These are phyloP conservation scores for Pachyseris speciosa DNA, from an alignment of 64 coral and sea anemone species.

Conservation along the genomic window DNA sequence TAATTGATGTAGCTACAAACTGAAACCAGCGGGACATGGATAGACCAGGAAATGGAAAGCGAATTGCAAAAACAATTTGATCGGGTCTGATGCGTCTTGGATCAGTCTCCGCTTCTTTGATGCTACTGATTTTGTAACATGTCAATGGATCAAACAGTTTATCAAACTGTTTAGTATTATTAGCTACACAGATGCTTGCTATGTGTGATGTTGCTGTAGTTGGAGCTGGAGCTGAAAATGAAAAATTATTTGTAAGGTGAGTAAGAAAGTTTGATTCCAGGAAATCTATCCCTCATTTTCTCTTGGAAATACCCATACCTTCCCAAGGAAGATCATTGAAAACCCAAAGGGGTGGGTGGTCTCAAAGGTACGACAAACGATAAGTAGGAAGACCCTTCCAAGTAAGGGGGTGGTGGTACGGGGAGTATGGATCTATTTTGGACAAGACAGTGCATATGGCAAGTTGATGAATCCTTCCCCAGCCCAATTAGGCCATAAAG, in stretches of 20 bases:
- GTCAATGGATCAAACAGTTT: conserved; percentile 60
- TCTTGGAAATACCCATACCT: too few species aligned
- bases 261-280: too few species aligned
- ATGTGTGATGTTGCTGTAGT: conserved; percentile 84
- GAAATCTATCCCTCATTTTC: too few species aligned
- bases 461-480: too few species aligned
- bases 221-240: conserved; percentile 83
- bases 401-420: too few species aligned
- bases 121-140: conserved; percentile 28
- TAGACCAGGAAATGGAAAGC: conserved; percentile 83
- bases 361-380: too few species aligned
- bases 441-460: too few species aligned
- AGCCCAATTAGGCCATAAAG: too few species aligned
- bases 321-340: too few species aligned
- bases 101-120: conserved; percentile 33
- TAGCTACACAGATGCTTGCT: conserved; percentile 67
- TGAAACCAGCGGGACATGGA: conserved; percentile 95
- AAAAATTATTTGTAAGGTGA: not conserved
- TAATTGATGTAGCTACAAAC: conserved; percentile 80
- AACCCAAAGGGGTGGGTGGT: too few species aligned
- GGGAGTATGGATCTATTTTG: too few species aligned
- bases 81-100: conserved; percentile 14
- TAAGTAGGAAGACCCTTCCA: too few species aligned
- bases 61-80: conserved; percentile 84
- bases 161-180: not conserved